Evolutionary conservation across 2,888 invertebrate genomes (phyloP).

Genomic region (Tipula unca): DNA sequence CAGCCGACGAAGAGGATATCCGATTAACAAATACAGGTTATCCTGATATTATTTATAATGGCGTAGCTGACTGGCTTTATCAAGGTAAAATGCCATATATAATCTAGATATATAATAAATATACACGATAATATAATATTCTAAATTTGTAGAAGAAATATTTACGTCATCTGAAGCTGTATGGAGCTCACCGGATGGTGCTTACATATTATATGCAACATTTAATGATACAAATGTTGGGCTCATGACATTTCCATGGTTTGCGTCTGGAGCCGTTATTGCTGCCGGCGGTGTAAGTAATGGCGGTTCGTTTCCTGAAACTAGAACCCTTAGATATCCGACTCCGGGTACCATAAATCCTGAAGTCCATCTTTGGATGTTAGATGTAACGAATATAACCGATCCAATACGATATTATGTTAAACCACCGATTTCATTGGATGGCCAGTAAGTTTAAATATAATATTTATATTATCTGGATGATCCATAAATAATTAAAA

Average conservation of each 20-base stretch:
- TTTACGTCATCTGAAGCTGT: conserved; percentile 70
- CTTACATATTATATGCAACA: conserved; percentile 73
- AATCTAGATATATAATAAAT: too few relatives aligned
- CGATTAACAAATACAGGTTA: conserved; percentile 67
- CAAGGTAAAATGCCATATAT: conserved; percentile 82
- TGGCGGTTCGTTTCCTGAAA: conserved; percentile 65
- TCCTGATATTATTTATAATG: conserved; percentile 80
- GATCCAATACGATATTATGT: conserved; percentile 57
- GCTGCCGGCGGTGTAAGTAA: conserved; percentile 48
- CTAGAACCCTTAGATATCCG: conserved; percentile 73
- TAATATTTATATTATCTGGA: not conserved
- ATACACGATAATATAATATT: not conserved
- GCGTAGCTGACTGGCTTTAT: conserved; percentile 93
- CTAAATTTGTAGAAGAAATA: conserved; percentile 67
- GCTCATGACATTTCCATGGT: conserved; percentile 71
- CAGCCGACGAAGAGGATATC: conserved; percentile 57
- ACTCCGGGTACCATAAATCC: conserved; percentile 85
- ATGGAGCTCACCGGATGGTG: conserved; percentile 80
- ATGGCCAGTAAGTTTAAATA: conserved; percentile 65
- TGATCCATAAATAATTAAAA: not conserved
- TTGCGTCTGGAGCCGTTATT: conserved; percentile 59
- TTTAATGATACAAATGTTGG: conserved; percentile 78
- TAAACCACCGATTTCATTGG: conserved; percentile 63
- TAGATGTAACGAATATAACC: conserved; percentile 61
- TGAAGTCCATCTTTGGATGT: conserved; percentile 70